These are phyloP conservation scores for Conus betulinus DNA, from an alignment of 1,140 invertebrate genomes.

Conservation along the genomic window DNA sequence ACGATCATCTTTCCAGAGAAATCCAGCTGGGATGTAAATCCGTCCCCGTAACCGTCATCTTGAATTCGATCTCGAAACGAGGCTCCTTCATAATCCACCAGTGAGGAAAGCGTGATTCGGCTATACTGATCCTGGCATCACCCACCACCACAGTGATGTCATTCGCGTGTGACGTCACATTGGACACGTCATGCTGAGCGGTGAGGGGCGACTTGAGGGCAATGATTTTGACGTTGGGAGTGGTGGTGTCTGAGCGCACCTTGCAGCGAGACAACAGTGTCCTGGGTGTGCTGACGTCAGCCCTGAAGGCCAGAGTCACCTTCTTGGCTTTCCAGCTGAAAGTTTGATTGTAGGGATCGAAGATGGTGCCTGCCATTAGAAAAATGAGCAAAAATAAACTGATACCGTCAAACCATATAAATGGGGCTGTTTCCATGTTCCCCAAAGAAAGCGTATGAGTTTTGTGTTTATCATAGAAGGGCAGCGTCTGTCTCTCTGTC, in stretches of 20 bases:
- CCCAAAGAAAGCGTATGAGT: no score
- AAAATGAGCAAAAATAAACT: no score
- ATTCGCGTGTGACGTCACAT: background rate
- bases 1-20: background rate
- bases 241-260: background rate
- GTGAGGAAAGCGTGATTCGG: background rate
- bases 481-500: no score
- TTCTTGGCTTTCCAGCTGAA: conserved; percentile 2
- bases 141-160: background rate
- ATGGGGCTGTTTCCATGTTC: no score
- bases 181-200: background rate
- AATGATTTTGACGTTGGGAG: background rate
- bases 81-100: background rate
- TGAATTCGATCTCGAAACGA: background rate
- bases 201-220: background rate
- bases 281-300: background rate
- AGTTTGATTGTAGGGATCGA: background rate
- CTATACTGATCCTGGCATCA: background rate
- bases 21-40: background rate
- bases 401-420: no score
- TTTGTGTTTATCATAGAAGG: no score
- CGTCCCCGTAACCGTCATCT: background rate
- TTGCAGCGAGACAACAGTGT: background rate
- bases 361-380: background rate
- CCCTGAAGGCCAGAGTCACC: background rate